Conservation (phyloP, 2,113 vertebrate genomes). For the Epinephelus cyanopodus region DNA sequence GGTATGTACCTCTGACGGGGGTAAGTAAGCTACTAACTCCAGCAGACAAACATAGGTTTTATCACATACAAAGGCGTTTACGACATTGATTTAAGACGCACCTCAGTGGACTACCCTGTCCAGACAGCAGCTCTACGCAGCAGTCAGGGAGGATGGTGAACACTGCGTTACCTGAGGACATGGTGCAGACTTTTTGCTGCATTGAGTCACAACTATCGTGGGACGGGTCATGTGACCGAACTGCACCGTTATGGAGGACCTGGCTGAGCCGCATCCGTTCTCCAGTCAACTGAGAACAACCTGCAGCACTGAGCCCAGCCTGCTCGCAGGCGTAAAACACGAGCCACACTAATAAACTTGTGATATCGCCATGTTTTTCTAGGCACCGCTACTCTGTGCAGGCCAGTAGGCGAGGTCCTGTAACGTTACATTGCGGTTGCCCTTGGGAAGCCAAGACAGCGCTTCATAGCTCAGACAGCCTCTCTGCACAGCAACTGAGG, state of each 20-base stretch:
- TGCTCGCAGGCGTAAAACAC: not conserved
- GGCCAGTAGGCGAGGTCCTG: slow-evolving; percentile 25
- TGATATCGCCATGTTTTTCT: not conserved
- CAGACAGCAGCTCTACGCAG: not conserved
- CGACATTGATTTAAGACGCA: not conserved
- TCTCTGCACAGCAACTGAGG: slow-evolving; percentile 20
- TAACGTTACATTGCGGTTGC: slow-evolving; percentile 21
- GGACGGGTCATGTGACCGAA: slow-evolving; percentile 80
- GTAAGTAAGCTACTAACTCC: not conserved
- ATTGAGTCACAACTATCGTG: slow-evolving; percentile 79
- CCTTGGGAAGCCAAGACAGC: not conserved
- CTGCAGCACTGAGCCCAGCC: not conserved
- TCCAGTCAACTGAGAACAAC: too few species aligned
- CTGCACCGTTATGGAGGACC: slow-evolving; percentile 68
- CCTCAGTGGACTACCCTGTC: accelerated
- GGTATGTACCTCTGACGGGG: not conserved
- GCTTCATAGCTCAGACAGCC: not conserved
- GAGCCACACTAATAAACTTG: not conserved
- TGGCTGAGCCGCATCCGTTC: not conserved
- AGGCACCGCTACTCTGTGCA: accelerated
- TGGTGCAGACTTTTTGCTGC: slow-evolving; percentile 83
- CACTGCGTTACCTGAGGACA: slow-evolving; percentile 72
- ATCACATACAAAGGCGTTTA: too few species aligned
- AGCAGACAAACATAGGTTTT: not conserved
- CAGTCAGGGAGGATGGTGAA: slow-evolving; percentile 13